Conservation (phyloP, 2,797 vertebrate species). For the Pangasius larnaudii region DNA sequence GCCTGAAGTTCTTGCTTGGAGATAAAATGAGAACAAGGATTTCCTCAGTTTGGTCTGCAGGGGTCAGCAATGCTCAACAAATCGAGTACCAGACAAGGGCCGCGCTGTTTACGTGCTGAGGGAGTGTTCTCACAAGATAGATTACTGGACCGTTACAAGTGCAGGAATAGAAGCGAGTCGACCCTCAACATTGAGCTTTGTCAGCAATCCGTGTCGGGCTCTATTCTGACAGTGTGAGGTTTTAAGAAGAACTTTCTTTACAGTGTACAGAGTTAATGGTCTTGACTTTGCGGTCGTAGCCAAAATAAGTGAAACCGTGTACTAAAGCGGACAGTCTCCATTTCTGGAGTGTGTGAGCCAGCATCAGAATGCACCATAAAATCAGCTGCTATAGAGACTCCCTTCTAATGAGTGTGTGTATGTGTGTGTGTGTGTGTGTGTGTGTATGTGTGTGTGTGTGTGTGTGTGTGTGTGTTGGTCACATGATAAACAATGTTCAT, state of each 20-base stretch:
- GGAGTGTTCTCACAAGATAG: constrained; percentile 60
- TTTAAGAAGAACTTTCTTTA: constrained; percentile 56
- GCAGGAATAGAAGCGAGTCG: constrained; percentile 65
- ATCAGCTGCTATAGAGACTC: constrained; percentile 76
- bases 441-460: constrained; percentile 65
- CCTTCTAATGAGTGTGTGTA: constrained; percentile 72
- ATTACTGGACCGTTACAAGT: constrained; percentile 65
- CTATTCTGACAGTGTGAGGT: constrained; percentile 31
- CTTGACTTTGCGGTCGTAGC: constrained; percentile 59
- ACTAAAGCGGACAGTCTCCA: neutral
- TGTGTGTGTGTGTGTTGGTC: constrained; percentile 71
- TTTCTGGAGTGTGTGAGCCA: constrained; percentile 44
- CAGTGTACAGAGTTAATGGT: constrained; percentile 25
- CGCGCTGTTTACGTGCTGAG: constrained; percentile 55
- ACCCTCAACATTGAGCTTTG: constrained; percentile 51
- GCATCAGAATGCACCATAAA: constrained; percentile 61
- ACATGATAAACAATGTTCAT: constrained; percentile 82
- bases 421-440: constrained; percentile 65
- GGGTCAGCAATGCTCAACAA: constrained; percentile 61
- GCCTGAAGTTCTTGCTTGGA: neutral
- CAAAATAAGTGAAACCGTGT: constrained; percentile 58
- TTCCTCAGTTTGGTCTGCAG: constrained; percentile 63
- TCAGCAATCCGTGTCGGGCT: constrained; percentile 48
- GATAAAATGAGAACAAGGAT: constrained; percentile 2
- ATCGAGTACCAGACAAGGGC: constrained; percentile 2